Conservation (phyloP, 2,888 invertebrate species). For the Mellilla xanthometata region DNA sequence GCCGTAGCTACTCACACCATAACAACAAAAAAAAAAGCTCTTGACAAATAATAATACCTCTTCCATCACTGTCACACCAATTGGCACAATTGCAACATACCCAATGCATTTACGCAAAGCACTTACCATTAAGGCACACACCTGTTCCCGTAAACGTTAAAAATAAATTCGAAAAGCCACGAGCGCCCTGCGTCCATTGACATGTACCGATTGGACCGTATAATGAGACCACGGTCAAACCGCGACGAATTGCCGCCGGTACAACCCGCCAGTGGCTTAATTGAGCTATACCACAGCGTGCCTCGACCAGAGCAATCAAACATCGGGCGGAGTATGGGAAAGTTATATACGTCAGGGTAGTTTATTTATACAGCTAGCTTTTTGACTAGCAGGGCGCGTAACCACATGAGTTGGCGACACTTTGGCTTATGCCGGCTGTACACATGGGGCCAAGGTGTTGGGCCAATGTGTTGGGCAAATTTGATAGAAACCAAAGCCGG, state of each 20-base stretch:
- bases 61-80: neutral
- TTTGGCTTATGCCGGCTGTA: too few relatives aligned
- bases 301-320: too few relatives aligned
- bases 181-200: slow-evolving; percentile 39
- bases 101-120: slow-evolving; percentile 14
- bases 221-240: slow-evolving; percentile 63
- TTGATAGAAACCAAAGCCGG: too few relatives aligned
- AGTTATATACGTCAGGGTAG: too few relatives aligned
- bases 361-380: too few relatives aligned
- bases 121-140: slow-evolving; percentile 19
- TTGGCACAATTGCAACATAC: slow-evolving; percentile 7
- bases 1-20: too few relatives aligned
- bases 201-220: slow-evolving; percentile 47
- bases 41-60: too few relatives aligned
- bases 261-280: slow-evolving; percentile 50
- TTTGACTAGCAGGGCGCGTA: too few relatives aligned
- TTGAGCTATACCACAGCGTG: slow-evolving; percentile 42
- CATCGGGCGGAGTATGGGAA: too few relatives aligned
- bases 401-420: too few relatives aligned
- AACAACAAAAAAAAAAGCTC: too few relatives aligned
- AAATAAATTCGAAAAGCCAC: slow-evolving; percentile 24
- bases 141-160: slow-evolving; percentile 21
- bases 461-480: slow-evolving; percentile 16
- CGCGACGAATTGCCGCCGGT: slow-evolving; percentile 57
- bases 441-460: too few relatives aligned